These are phyloP conservation scores for Pantherophis guttatus DNA, from an alignment of 2,113 vertebrate species.

Conservation along the genomic window DNA sequence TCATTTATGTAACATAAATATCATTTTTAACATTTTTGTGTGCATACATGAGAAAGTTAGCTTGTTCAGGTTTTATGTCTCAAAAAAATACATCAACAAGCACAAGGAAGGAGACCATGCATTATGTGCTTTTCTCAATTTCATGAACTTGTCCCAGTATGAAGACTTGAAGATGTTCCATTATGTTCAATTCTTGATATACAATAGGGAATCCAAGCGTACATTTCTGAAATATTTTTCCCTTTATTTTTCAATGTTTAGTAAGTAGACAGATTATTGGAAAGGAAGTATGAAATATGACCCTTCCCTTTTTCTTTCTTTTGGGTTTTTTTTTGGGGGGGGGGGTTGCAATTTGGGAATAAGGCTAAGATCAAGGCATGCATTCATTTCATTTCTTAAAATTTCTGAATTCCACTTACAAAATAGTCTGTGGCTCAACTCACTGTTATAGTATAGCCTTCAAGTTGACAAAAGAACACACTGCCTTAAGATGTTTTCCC, in stretches of 20 bases:
- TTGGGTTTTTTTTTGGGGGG: background rate
- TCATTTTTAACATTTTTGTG: no score
- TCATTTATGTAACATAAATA: no score
- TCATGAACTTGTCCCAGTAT: background rate
- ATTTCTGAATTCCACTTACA: background rate
- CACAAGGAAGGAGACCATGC: background rate
- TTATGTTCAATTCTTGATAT: background rate
- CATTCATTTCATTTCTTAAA: background rate
- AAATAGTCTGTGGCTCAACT: background rate
- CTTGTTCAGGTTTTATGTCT: background rate
- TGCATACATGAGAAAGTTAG: background rate
- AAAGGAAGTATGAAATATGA: background rate
- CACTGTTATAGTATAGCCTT: background rate
- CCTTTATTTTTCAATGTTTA: background rate
- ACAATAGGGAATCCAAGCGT: background rate
- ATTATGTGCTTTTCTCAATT: background rate
- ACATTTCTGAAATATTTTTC: background rate
- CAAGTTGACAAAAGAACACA: background rate
- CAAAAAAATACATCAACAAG: background rate
- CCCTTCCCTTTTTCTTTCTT: background rate
- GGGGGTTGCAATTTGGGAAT: background rate
- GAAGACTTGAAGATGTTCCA: background rate
- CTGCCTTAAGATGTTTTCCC: background rate
- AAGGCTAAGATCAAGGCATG: background rate
- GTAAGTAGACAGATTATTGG: background rate